A percentile compares a stretch with the other conserved stretches of the same genome.
Evolutionary conservation across 2,888 invertebrate species (phyloP).

Genomic region (Nipponacmea schrenckii): DNA sequence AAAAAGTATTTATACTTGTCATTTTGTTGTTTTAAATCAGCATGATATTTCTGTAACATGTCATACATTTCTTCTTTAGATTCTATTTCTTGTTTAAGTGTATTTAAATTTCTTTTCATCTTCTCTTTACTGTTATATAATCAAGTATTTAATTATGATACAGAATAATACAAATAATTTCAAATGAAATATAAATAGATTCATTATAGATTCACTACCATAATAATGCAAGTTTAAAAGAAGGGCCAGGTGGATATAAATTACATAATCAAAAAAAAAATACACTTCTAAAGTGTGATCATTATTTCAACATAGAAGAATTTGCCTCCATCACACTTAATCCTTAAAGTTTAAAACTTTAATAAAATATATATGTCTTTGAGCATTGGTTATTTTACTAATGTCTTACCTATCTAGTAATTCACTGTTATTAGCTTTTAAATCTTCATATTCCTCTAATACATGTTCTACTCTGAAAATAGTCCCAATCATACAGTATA

Average conservation of each 20-base stretch:
- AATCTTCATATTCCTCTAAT: conserved; percentile 55
- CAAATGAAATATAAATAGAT: not conserved
- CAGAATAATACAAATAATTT: not conserved
- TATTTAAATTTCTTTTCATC: conserved; percentile 43
- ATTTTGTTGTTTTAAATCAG: conserved; percentile 63
- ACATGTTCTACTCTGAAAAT: conserved; percentile 52
- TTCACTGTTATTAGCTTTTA: conserved; percentile 51
- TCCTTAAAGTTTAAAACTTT: no score
- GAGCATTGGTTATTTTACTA: no score
- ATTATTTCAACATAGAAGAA: no score
- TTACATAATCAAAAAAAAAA: no score
- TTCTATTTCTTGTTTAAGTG: conserved; percentile 58
- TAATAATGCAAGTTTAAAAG: no score
- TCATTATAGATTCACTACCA: conserved; percentile 21
- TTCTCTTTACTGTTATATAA: conserved; percentile 49
- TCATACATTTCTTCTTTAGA: conserved; percentile 63
- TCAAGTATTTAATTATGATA: not conserved
- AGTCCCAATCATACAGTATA: not conserved
- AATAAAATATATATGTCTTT: no score
- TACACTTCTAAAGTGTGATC: no score
- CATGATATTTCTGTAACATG: conserved; percentile 61
- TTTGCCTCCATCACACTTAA: no score
- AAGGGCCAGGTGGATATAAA: no score
- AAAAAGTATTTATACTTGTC: conserved; percentile 50
- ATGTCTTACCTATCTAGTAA: conserved; percentile 50